Evolutionary conservation across 2,797 vertebrate genomes (phyloP), one percentile per base, ranked within the genome.

Genomic region (Mus caroli): DNA sequence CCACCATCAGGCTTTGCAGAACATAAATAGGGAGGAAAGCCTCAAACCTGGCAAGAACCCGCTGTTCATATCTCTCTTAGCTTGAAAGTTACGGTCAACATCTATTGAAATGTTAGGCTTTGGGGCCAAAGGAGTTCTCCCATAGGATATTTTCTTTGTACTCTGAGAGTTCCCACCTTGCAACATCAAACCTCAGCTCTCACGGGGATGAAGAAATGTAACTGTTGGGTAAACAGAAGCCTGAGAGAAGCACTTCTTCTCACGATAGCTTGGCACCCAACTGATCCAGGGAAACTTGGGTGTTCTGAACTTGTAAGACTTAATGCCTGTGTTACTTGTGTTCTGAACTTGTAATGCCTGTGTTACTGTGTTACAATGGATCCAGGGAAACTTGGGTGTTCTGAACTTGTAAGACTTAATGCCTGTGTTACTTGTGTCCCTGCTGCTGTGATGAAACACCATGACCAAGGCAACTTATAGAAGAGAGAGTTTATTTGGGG

Each of bases 11-110:
- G 93, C 87, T 93, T 96, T 67, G 46, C 3, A 84, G 90, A 97
- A 77, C 37, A 97, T 54, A 94, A 90, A 86, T 56, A 96, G 94
- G 95, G 96, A 92, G 95, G 91, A 88, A 96, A 98, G 96, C 10
- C 56, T 94, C 71, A 94, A 95, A 37, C 80, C 92, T 91, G 89
- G 64, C 64, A 92, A 89, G 91, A 90, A 88, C 37, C 78, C n/a
- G 50, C 9, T 91, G 93, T 75, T 93, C 6, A 46, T 56, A 75
- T 34, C 13, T 78, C 60, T 94, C 91, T 80, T 34, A 88, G 37
- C 87, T 96, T 96, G 95, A 46, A 96, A 91, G 24, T 54, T 43
- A n/a, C 12, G 14, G 71, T 90, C 15, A 91, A 28, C 5, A 82
- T 43, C 12, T 88, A 91, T 94, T 96, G 87, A 96, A 93, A 95